Evolutionary conservation across 2,888 invertebrate genomes (phyloP).

Genomic region (Argynnis bischoffii): DNA sequence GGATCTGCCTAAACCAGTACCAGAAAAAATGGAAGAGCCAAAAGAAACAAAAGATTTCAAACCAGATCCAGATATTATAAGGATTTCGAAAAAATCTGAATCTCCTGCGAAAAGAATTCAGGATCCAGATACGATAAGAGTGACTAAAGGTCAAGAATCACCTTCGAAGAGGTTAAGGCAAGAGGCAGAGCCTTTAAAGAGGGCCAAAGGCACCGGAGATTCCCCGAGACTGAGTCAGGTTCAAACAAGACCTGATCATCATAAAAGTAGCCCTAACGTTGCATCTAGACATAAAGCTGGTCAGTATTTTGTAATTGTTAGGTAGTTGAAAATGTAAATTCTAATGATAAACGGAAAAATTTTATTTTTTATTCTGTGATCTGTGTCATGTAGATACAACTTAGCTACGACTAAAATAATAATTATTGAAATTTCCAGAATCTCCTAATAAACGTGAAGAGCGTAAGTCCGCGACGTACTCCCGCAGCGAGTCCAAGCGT

Average conservation of each 20-base stretch:
- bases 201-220: conserved; percentile 70
- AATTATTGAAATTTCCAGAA: conserved; percentile 46
- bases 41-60: conserved; percentile 56
- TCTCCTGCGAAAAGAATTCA: conserved; percentile 61
- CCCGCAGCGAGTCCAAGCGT: conserved; percentile 70
- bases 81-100: conserved; percentile 64
- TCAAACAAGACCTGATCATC: conserved; percentile 72
- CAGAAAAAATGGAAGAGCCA: conserved; percentile 47
- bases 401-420: neutral
- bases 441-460: conserved; percentile 71
- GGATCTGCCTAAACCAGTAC: conserved; percentile 40
- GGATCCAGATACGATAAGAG: conserved; percentile 72
- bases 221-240: conserved; percentile 69
- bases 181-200: conserved; percentile 73
- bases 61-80: conserved; percentile 73
- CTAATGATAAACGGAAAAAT: too few species aligned
- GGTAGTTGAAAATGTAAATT: neutral
- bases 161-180: conserved; percentile 73
- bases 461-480: conserved; percentile 77
- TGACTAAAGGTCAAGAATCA: conserved; percentile 67
- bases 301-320: conserved; percentile 43
- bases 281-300: conserved; percentile 76
- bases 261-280: conserved; percentile 85
- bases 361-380: too few species aligned
- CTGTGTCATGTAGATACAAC: too few species aligned